Percentiles rank a stretch among this genome's conserved stretches.
phyloP scores from a whole-genome alignment of 53 echinoderm and acorn worm genomes.

The Mesocentrotus franciscanus region DNA sequence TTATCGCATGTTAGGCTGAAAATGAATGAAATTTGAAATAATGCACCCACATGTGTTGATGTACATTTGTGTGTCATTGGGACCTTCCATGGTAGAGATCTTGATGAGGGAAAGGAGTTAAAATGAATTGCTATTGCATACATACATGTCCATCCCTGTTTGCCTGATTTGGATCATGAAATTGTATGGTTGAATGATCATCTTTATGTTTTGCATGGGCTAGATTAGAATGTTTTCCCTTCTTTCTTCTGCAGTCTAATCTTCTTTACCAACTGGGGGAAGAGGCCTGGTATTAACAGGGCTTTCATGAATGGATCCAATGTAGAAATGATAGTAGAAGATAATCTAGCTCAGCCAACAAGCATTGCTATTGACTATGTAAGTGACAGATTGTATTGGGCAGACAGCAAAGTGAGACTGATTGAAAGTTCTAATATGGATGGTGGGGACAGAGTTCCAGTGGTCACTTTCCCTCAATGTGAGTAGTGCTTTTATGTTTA shows the following conservation, averaged over 20 bases:
- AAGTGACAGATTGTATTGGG: slow-evolving; percentile 79
- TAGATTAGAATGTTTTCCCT: no score
- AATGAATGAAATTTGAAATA: no score
- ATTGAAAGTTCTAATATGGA: slow-evolving; percentile 75
- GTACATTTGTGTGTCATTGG: no score
- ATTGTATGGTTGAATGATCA: no score
- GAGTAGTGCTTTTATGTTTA: neutral
- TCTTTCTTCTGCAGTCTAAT: slow-evolving; percentile 61
- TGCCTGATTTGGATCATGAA: no score
- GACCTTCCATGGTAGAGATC: no score
- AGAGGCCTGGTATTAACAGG: slow-evolving; percentile 49
- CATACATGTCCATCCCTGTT: no score
- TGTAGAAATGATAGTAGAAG: slow-evolving; percentile 25
- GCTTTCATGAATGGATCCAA: slow-evolving; percentile 74
- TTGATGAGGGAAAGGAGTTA: no score
- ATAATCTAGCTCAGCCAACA: slow-evolving; percentile 74
- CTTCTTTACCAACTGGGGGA: slow-evolving; percentile 74
- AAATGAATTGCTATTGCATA: no score
- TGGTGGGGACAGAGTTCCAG: slow-evolving; percentile 62
- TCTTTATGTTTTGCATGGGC: no score
- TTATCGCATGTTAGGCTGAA: no score
- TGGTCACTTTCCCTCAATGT: slow-evolving; percentile 73
- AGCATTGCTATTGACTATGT: slow-evolving; percentile 88
- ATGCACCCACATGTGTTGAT: no score
- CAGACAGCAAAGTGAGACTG: slow-evolving; percentile 77